A percentile compares a stretch with the other conserved stretches of the same genome.
phyloP scores from a whole-genome alignment of 2,888 invertebrate genomes.

The Parnassius apollo region DNA sequence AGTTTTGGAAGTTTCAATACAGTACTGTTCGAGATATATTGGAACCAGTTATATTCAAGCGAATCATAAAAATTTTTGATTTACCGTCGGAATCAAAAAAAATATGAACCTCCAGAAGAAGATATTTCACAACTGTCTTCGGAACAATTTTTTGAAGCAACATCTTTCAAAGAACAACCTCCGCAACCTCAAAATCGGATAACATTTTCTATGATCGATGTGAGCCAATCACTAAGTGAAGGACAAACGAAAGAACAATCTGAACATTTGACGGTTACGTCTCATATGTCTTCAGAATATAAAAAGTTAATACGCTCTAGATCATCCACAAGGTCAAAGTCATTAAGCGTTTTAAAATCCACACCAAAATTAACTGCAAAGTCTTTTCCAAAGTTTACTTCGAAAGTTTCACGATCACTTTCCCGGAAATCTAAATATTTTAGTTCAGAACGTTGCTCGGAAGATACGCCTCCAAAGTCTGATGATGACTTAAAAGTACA shows the following conservation, averaged over 20 bases:
- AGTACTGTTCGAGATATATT: conserved; percentile 56
- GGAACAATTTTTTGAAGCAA: conserved; percentile 44
- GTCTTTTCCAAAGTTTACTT: conserved; percentile 38
- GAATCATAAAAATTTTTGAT: conserved; percentile 63
- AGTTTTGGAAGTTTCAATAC: conserved; percentile 69
- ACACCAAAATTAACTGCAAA: conserved; percentile 36
- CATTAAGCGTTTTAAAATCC: conserved; percentile 36
- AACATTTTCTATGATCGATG: conserved; percentile 47
- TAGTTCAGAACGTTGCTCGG: conserved; percentile 29
- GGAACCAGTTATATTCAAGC: conserved; percentile 55
- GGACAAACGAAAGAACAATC: conserved; percentile 45
- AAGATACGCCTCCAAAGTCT: conserved; percentile 35
- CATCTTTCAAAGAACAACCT: conserved; percentile 26
- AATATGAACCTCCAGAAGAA: conserved; percentile 51
- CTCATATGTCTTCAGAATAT: conserved; percentile 34
- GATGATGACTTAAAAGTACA: conserved; percentile 58
- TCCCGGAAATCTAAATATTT: conserved; percentile 34
- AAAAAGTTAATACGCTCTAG: conserved; percentile 41
- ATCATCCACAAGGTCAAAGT: conserved; percentile 40
- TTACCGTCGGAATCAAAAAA: conserved; percentile 44
- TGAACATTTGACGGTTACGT: conserved; percentile 48
- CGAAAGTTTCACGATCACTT: conserved; percentile 27
- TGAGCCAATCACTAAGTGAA: conserved; percentile 36
- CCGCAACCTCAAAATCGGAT: conserved; percentile 32
- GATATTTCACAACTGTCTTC: conserved; percentile 44